These are phyloP conservation scores for Condylura cristata DNA, from an alignment of 2,113 vertebrate species.

Conservation along the genomic window DNA sequence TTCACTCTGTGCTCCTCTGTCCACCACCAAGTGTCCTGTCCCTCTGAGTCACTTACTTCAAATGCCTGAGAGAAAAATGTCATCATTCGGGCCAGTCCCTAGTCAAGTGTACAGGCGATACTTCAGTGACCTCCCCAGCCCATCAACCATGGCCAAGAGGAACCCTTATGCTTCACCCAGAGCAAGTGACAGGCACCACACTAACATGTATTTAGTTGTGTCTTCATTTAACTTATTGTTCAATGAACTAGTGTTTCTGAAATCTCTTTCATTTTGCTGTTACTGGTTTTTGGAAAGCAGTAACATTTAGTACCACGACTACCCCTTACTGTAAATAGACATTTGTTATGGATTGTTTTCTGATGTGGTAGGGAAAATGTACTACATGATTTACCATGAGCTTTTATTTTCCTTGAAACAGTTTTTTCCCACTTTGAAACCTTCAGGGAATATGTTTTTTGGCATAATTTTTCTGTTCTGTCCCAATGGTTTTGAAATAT, in stretches of 20 bases:
- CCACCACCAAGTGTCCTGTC: neutral
- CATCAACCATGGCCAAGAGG: neutral
- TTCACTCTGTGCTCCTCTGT: neutral
- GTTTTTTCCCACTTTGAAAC: conserved; percentile 27
- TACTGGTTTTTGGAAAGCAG: neutral
- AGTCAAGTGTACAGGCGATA: neutral
- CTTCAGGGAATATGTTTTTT: conserved; percentile 52
- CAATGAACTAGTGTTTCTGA: neutral
- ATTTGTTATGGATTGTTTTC: conserved; percentile 29
- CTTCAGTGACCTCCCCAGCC: neutral
- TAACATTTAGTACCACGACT: neutral
- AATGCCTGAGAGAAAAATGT: neutral
- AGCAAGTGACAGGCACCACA: neutral
- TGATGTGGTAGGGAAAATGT: neutral
- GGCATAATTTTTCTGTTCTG: conserved; percentile 62
- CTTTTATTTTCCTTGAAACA: neutral
- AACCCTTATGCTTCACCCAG: neutral
- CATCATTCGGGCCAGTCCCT: neutral
- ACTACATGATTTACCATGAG: conserved; percentile 38
- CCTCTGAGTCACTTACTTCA: neutral
- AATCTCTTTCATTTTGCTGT: neutral
- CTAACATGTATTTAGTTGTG: neutral
- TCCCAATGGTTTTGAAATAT: conserved; percentile 69
- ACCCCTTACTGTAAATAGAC: conserved; percentile 41
- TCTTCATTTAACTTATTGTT: neutral